Conservation (phyloP, 2,113 vertebrate genomes). For the Gobius niger region DNA sequence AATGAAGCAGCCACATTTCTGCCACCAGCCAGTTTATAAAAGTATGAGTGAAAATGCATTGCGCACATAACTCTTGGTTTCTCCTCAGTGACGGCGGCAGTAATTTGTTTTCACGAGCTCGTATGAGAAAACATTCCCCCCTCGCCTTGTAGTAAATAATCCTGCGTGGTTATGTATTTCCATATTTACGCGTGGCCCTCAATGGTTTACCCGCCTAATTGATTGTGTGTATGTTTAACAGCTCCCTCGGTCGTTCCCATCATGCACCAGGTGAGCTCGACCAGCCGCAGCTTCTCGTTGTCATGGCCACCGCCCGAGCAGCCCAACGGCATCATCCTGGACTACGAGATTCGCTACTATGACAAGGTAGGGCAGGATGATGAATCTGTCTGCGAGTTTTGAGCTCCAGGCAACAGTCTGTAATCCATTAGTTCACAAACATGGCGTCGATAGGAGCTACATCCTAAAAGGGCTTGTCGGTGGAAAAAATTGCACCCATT, state of each 20-base stretch:
- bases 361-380: constrained; percentile 85
- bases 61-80: constrained; percentile 41
- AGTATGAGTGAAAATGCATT: constrained; percentile 48
- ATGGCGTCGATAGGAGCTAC: constrained; percentile 30
- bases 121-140: constrained; percentile 49
- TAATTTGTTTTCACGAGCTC: constrained; percentile 53
- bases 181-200: constrained; percentile 39
- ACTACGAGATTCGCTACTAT: constrained; percentile 93
- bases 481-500: not conserved
- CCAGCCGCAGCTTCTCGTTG: constrained; percentile 92
- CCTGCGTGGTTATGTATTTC: constrained; percentile 41
- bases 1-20: constrained; percentile 33
- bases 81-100: constrained; percentile 50
- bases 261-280: constrained; percentile 97
- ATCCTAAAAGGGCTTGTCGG: not conserved
- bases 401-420: constrained; percentile 24
- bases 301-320: constrained; percentile 96
- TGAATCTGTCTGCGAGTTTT: constrained; percentile 34
- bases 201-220: constrained; percentile 38
- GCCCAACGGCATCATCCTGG: constrained; percentile 95
- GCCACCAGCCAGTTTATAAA: constrained; percentile 28
- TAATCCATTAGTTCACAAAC: constrained; percentile 46
- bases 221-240: constrained; percentile 64
- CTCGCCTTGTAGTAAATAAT: constrained; percentile 45
- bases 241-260: constrained; percentile 93